phyloP scores from a whole-genome alignment of 2,888 invertebrate genomes.

The Dasypolia templi region DNA sequence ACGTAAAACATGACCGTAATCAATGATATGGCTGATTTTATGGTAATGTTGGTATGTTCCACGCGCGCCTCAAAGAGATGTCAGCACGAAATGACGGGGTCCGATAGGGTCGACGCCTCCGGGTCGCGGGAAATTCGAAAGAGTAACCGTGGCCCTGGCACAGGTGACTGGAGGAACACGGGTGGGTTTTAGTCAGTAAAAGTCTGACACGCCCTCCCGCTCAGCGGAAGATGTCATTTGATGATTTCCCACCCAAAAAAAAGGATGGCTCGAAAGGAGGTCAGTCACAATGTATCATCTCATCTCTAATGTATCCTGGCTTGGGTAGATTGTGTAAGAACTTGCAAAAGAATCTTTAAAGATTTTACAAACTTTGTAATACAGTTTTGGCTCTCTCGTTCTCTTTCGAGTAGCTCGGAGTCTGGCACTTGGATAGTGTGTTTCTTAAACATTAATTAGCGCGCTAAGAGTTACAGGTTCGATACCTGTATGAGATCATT shows the following conservation, averaged over 20 bases:
- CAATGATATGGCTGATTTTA: slow-evolving; percentile 38
- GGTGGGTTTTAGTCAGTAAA: too few relatives aligned
- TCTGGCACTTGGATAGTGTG: too few relatives aligned
- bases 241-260: too few relatives aligned
- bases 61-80: too few relatives aligned
- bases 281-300: slow-evolving; percentile 27
- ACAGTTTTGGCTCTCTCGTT: background rate
- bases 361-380: background rate
- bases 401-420: background rate
- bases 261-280: slow-evolving; percentile 3
- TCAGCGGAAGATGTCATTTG: too few relatives aligned
- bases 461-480: background rate
- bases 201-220: too few relatives aligned
- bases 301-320: slow-evolving; percentile 12
- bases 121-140: too few relatives aligned
- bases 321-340: background rate
- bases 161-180: too few relatives aligned
- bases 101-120: too few relatives aligned
- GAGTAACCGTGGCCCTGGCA: too few relatives aligned
- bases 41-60: slow-evolving; percentile 19
- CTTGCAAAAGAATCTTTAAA: background rate
- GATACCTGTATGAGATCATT: background rate
- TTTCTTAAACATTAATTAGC: background rate
- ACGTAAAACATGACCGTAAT: slow-evolving; percentile 34
- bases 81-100: too few relatives aligned